A percentile compares a stretch with the other conserved stretches of the same genome.
These are phyloP conservation scores for Chromobotia macracanthus DNA, from an alignment of 2,797 vertebrate species.

Conservation along the genomic window DNA sequence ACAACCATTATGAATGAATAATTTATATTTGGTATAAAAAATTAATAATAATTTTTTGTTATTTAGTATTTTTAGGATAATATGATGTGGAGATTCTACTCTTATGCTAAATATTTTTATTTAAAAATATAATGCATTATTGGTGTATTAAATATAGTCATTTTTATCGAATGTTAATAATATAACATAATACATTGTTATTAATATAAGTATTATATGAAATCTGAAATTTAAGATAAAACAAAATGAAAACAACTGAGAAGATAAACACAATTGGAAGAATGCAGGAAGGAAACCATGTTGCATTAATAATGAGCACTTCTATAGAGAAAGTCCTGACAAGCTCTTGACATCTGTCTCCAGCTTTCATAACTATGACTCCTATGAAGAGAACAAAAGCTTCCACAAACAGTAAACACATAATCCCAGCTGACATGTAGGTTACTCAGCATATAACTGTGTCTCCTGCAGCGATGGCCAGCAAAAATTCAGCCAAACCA, in stretches of 20 bases:
- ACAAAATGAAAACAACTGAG: background rate
- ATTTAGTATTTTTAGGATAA: too few species aligned
- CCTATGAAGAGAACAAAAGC: slow-evolving; percentile 51
- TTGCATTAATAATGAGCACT: slow-evolving; percentile 28
- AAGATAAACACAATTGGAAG: background rate
- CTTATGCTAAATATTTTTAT: too few species aligned
- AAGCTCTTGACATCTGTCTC: slow-evolving; percentile 50
- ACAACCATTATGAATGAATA: too few species aligned
- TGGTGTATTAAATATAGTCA: too few species aligned
- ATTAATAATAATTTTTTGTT: too few species aligned
- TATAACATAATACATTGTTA: too few species aligned
- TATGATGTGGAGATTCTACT: too few species aligned
- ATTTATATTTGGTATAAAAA: too few species aligned
- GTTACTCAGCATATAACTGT: slow-evolving; percentile 28
- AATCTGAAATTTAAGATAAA: background rate
- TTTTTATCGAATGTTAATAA: too few species aligned
- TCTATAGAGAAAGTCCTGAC: slow-evolving; percentile 40
- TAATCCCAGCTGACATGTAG: slow-evolving; percentile 51
- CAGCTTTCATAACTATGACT: slow-evolving; percentile 9
- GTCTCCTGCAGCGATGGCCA: slow-evolving; percentile 20
- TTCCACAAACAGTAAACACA: slow-evolving; percentile 44
- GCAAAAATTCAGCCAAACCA: slow-evolving; percentile 29
- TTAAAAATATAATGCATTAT: too few species aligned
- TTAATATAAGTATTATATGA: too few species aligned
- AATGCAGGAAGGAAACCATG: background rate